phyloP scores from a whole-genome alignment of 2,113 vertebrate species.

The Boleophthalmus pectinirostris region DNA sequence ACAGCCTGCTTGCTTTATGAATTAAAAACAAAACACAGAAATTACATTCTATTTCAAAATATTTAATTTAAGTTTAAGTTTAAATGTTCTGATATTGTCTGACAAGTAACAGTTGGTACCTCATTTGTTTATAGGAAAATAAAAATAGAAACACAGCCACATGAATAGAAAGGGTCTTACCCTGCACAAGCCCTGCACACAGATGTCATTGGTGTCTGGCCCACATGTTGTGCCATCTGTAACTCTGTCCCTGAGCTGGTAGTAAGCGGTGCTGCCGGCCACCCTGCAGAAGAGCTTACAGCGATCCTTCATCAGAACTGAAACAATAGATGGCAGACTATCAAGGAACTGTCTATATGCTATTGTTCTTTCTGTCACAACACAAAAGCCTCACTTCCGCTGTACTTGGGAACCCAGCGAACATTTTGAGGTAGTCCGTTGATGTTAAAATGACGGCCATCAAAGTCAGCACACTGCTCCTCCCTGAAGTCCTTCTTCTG shows the following conservation, averaged over 20 bases:
- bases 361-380: neutral
- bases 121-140: neutral
- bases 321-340: slow-evolving; percentile 26
- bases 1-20: slow-evolving; percentile 95
- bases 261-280: slow-evolving; percentile 92
- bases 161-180: slow-evolving; percentile 68
- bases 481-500: slow-evolving; percentile 94
- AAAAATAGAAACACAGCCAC: neutral
- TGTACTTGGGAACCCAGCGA: slow-evolving; percentile 98
- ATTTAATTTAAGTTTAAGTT: neutral
- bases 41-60: neutral
- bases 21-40: slow-evolving; percentile 9
- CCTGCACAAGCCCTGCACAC: slow-evolving; percentile 97
- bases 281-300: slow-evolving; percentile 98
- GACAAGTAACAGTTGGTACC: neutral
- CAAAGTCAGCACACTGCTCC: slow-evolving; percentile 91
- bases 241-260: slow-evolving; percentile 96
- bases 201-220: slow-evolving; percentile 96
- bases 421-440: slow-evolving; percentile 93
- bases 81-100: neutral
- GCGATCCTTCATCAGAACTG: slow-evolving; percentile 97
- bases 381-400: slow-evolving; percentile 88
- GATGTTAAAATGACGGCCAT: slow-evolving; percentile 98
- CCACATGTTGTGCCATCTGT: slow-evolving; percentile 94
- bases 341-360: neutral